phyloP scores from a whole-genome alignment of 1,140 invertebrate genomes.

The Zaprionus gabonicus region DNA sequence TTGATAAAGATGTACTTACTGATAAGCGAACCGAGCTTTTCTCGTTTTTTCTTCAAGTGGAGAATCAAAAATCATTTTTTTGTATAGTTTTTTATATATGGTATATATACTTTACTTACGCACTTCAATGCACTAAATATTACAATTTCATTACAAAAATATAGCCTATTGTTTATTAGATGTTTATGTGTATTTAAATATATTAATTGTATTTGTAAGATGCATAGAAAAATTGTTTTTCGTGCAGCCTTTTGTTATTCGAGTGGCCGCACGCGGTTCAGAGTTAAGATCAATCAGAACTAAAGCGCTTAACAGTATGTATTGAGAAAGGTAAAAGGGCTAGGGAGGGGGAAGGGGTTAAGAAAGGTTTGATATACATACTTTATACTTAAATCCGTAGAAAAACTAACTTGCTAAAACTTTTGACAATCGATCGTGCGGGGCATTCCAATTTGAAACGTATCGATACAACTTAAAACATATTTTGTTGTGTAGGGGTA shows the following conservation, averaged over 20 bases:
- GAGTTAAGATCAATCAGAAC: constrained; percentile 16
- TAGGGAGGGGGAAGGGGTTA: not conserved
- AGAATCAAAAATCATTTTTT: not conserved
- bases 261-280: constrained; percentile 51
- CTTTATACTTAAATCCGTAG: constrained; percentile 23
- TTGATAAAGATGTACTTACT: not conserved
- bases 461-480: constrained; percentile 43
- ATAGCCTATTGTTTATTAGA: constrained; percentile 71
- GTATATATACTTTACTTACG: constrained; percentile 65
- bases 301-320: constrained; percentile 14
- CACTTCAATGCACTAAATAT: constrained; percentile 74
- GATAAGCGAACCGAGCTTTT: not conserved
- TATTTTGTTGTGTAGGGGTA: constrained; percentile 30
- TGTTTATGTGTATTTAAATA: constrained; percentile 40
- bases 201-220: constrained; percentile 53
- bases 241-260: constrained; percentile 69
- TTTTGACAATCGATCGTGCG: constrained; percentile 44
- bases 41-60: not conserved
- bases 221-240: constrained; percentile 50
- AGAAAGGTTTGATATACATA: constrained; percentile 10
- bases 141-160: constrained; percentile 80
- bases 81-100: constrained; percentile 25
- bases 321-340: constrained; percentile 1
- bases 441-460: constrained; percentile 48
- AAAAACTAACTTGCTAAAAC: constrained; percentile 33